A percentile compares a stretch with the other conserved stretches of the same genome.
These are phyloP conservation scores for Lichenostomus cassidix DNA, from an alignment of 2,113 vertebrate genomes.

Conservation along the genomic window DNA sequence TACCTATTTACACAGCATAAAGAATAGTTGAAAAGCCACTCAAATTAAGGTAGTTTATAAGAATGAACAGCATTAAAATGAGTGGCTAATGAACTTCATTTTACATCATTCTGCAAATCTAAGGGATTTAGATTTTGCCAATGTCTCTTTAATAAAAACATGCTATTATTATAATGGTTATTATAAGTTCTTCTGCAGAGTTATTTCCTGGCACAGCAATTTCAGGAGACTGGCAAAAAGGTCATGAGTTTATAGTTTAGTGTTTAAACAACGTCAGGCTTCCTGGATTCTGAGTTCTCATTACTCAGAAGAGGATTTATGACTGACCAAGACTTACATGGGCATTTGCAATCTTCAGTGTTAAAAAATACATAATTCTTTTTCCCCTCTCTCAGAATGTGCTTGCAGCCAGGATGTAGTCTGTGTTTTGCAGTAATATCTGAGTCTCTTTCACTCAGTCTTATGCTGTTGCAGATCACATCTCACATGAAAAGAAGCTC, in stretches of 20 bases:
- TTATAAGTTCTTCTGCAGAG: not conserved
- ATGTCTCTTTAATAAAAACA: not conserved
- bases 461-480: accelerated
- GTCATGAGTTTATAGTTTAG: not conserved
- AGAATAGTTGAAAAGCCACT: not conserved
- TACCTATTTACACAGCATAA: not conserved
- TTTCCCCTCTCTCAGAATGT: not conserved
- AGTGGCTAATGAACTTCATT: not conserved
- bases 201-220: not conserved
- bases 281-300: not conserved
- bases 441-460: not conserved
- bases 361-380: not conserved
- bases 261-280: not conserved
- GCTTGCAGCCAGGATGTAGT: not conserved
- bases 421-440: not conserved
- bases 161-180: not conserved
- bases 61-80: not conserved
- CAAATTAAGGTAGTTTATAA: not conserved
- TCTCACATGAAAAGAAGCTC: not conserved
- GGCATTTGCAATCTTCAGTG: not conserved
- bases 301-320: not conserved
- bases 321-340: not conserved
- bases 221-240: not conserved
- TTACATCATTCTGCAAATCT: not conserved
- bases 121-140: not conserved